Percentiles rank a stretch among this genome's conserved stretches.
Conservation (phyloP, 2,888 invertebrate species). For the Asteroscopus sphinx region DNA sequence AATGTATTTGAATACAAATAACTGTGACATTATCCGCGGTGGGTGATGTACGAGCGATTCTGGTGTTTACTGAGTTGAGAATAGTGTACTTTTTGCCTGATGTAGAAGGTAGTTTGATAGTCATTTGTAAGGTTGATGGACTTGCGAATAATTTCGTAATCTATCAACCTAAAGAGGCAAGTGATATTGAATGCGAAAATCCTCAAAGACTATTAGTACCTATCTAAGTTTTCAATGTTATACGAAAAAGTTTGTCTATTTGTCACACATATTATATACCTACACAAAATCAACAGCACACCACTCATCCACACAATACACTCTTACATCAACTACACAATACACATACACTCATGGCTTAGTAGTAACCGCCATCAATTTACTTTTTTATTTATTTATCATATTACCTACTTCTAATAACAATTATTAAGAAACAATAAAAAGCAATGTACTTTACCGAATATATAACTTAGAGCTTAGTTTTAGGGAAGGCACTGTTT, state of each 20-base stretch:
- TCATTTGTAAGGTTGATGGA: slow-evolving; percentile 39
- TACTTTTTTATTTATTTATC: no score
- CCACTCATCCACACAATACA: no score
- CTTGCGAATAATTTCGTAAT: slow-evolving; percentile 48
- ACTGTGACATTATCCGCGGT: slow-evolving; percentile 52
- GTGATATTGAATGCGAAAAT: slow-evolving; percentile 6
- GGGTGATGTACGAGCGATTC: slow-evolving; percentile 40
- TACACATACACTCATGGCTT: no score
- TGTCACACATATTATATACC: not conserved
- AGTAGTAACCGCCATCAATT: no score
- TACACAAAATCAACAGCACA: no score
- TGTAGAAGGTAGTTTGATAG: slow-evolving; percentile 16
- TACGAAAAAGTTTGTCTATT: not conserved
- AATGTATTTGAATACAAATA: slow-evolving; percentile 69
- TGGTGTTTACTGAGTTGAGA: slow-evolving; percentile 46
- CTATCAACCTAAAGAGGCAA: slow-evolving; percentile 12
- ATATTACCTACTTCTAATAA: no score
- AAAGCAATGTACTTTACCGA: no score
- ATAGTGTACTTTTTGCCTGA: slow-evolving; percentile 45
- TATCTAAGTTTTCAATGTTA: no score
- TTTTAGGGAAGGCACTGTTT: no score
- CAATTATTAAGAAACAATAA: no score
- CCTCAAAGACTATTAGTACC: not conserved
- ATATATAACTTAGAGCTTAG: no score
- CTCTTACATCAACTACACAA: no score